Base-by-base conservation (phyloP, 2,797 vertebrate species). In the Aotus griseimembra region DNA sequence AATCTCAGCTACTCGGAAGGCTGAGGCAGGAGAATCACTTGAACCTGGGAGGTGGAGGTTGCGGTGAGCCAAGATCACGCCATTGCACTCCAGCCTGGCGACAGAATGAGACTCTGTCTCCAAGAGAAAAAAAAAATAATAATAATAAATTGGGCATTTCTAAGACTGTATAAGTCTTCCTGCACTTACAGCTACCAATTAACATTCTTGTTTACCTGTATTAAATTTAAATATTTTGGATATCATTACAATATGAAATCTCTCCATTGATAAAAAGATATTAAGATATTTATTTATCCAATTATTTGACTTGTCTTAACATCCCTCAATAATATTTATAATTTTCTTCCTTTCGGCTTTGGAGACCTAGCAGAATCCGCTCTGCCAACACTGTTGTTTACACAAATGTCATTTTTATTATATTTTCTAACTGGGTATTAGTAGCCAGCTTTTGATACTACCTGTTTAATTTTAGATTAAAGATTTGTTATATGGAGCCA, bases 221-320 rank as follows among this genome's bases (percentile, higher is more conserved):
- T 79, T 82, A 83, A 44, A 67, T 95, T 20, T 86, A 55, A 1
- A 1, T 30, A 85, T 58, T 61, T 85, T n/a, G 4, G 26, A 44
- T 12, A 73, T 90, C 17, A 41, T 91, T 58, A 52, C 19, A 83
- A 58, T 75, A 83, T 30, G 79, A 48, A 90, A 83, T 41, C 46
- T 89, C 85, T 90, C 61, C 19, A 87, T 79, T 89, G 17, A 92
- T 12, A 95, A 64, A 9, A 83, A 64, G 24, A 67, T 46, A 72
- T n/a, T 52, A 79, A 64, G 24, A 75, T 46, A 72, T n/a, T 39
- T 72, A 76, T 76, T 7, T 52, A 30, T 58, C n/a, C 11, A 46
- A 6, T 86, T 90, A 84, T 79, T 89, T 91, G 11, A 67, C 50
- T 82, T 95, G 36, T 52, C 24, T 64, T 91, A 96, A 76, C 26